Percentiles rank a stretch among this genome's conserved stretches.
Conservation (phyloP, 2,797 vertebrate species). For the Pipistrellus pipistrellus region DNA sequence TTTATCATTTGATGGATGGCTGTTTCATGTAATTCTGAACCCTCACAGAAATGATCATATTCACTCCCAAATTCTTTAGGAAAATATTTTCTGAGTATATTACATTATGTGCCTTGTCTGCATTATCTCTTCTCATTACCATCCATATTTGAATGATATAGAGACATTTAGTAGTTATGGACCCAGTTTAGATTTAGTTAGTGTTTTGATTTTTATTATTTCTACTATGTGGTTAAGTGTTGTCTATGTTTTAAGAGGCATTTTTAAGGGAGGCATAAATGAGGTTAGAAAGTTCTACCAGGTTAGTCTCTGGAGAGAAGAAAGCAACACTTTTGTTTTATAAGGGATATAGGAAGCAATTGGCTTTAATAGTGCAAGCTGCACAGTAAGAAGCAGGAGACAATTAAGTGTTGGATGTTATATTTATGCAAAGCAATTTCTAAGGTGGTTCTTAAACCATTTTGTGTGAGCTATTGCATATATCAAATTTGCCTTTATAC, state of each 20-base stretch:
- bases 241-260: conserved; percentile 10
- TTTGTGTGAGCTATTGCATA: conserved; percentile 65
- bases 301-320: conserved; percentile 65
- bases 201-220: conserved; percentile 50
- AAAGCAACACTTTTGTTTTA: conserved; percentile 62
- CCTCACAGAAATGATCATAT: conserved; percentile 24
- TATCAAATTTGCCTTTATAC: conserved; percentile 80
- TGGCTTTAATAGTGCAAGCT: conserved; percentile 76
- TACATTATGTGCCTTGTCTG: neutral
- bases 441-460: conserved; percentile 76
- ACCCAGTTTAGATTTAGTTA: conserved; percentile 42
- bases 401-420: conserved; percentile 76
- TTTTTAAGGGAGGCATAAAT: conserved; percentile 47
- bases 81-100: conserved; percentile 38
- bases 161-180: neutral
- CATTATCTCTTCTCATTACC: neutral
- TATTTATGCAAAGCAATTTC: conserved; percentile 82
- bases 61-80: conserved; percentile 27
- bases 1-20: neutral
- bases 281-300: conserved; percentile 51
- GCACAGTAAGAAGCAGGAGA: conserved; percentile 75
- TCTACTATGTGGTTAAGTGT: neutral
- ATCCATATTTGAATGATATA: conserved; percentile 17
- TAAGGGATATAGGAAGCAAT: conserved; percentile 71
- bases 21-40: conserved; percentile 39